Percentiles rank a stretch among this genome's conserved stretches.
Evolutionary conservation across 2,113 vertebrate genomes (phyloP).

Genomic region (Crypturellus undulatus): DNA sequence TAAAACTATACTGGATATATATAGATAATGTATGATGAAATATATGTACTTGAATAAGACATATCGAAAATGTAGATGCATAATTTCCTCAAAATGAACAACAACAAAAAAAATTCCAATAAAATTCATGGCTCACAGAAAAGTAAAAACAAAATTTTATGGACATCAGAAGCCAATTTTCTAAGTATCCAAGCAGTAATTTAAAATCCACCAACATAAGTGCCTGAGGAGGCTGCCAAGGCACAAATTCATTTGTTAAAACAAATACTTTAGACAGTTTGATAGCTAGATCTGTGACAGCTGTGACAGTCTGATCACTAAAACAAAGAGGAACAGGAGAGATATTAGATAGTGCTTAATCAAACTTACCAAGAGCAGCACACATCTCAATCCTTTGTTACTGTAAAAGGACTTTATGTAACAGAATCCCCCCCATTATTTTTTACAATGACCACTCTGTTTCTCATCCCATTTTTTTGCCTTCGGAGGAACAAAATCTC

Average conservation of each 20-base stretch:
- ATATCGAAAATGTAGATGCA: neutral
- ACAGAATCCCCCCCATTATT: rapidly evolving
- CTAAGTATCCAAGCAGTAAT: neutral
- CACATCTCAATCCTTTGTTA: neutral
- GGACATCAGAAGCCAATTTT: neutral
- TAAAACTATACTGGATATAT: neutral
- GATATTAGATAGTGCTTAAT: neutral
- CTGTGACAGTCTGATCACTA: neutral
- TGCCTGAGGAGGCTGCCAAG: neutral
- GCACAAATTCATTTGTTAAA: conserved; percentile 10
- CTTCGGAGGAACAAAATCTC: neutral
- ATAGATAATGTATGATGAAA: neutral
- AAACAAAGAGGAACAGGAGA: neutral
- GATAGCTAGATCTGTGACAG: neutral
- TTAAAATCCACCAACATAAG: neutral
- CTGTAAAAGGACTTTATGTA: neutral
- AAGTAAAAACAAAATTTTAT: neutral
- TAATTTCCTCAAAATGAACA: neutral
- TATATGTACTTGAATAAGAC: too few species aligned
- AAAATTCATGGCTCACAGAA: neutral
- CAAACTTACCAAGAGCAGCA: neutral
- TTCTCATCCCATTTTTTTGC: neutral
- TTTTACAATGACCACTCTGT: neutral
- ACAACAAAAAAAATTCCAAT: neutral
- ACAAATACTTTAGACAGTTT: conserved; percentile 13